Conservation (phyloP, 2,888 invertebrate genomes). For the Lasius platythorax region DNA sequence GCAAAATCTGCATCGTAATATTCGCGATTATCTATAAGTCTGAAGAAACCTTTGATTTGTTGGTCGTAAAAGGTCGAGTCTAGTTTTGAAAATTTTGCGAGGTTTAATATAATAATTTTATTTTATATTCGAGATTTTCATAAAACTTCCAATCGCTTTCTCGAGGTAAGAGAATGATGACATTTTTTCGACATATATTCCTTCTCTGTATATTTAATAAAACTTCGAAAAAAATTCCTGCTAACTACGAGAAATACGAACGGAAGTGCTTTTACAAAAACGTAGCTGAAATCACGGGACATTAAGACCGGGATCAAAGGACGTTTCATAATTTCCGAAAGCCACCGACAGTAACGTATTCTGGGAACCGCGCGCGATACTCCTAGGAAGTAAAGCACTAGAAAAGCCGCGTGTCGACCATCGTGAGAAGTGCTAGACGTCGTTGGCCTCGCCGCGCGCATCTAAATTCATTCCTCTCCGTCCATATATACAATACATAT, state of each 20-base stretch:
- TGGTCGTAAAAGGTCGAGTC: background rate
- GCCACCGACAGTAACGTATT: conserved; percentile 32
- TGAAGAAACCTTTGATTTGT: background rate
- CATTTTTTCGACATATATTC: background rate
- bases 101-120: background rate
- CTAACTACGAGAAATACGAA: background rate
- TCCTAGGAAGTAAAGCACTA: conserved; percentile 54
- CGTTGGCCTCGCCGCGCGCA: conserved; percentile 62
- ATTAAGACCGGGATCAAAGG: conserved; percentile 23
- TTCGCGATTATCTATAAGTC: background rate
- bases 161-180: background rate
- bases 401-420: conserved; percentile 6
- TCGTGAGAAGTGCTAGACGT: conserved; percentile 59
- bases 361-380: conserved; percentile 42
- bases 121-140: background rate
- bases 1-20: background rate
- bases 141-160: background rate
- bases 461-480: conserved; percentile 66
- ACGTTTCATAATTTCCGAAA: conserved; percentile 36
- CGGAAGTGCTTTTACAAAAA: background rate
- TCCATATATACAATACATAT: conserved; percentile 49
- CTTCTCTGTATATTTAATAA: background rate
- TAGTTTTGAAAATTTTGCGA: background rate
- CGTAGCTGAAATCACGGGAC: conserved; percentile 3
- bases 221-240: background rate